These are phyloP conservation scores for Coregonus suidteri DNA, from an alignment of 2,797 vertebrate species.

Conservation along the genomic window DNA sequence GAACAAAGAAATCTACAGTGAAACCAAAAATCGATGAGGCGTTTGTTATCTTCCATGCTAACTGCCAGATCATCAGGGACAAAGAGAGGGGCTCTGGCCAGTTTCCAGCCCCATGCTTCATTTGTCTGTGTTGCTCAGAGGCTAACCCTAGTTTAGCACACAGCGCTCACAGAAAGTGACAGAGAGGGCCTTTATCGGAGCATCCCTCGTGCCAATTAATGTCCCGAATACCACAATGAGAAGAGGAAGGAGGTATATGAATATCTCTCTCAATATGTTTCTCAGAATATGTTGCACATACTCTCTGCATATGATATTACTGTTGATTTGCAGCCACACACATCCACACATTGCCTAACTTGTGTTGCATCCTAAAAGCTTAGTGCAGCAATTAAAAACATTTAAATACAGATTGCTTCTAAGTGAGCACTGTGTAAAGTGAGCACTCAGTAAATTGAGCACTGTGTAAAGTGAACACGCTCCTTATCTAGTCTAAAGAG, in stretches of 20 bases:
- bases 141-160: background rate
- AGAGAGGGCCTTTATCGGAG: background rate
- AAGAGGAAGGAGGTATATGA: background rate
- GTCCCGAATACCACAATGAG: background rate
- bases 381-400: background rate
- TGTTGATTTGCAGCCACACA: background rate
- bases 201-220: background rate
- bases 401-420: background rate
- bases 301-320: background rate
- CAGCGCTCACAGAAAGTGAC: background rate
- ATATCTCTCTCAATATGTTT: background rate
- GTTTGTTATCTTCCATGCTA: background rate
- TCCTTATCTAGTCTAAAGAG: background rate
- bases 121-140: background rate
- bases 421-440: background rate
- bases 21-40: background rate
- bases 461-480: background rate
- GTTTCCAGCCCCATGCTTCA: background rate
- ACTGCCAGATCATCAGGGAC: background rate
- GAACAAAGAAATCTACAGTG: conserved; percentile 5
- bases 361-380: background rate
- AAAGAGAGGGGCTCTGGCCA: background rate
- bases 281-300: background rate
- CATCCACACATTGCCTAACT: background rate
- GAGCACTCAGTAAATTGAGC: no score